These are phyloP conservation scores for Paracanthobrama guichenoti DNA, from an alignment of 2,113 vertebrate genomes.

Conservation along the genomic window DNA sequence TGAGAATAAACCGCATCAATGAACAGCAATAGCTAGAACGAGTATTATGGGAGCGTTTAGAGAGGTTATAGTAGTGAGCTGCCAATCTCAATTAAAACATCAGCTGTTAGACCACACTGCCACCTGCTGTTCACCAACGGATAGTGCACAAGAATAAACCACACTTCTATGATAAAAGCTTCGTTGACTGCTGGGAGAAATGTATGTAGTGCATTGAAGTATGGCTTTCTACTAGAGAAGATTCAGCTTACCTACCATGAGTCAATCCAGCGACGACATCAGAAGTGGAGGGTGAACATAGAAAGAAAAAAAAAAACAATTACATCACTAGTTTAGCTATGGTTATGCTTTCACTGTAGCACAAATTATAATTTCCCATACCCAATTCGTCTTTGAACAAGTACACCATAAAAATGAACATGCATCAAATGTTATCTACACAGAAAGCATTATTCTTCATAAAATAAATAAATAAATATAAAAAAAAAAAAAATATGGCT, in stretches of 20 bases:
- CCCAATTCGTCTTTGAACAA: background rate
- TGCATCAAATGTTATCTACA: background rate
- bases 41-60: background rate
- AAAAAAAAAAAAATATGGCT: too few relatives aligned
- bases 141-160: slow-evolving; percentile 15
- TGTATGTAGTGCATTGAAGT: background rate
- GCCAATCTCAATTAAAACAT: background rate
- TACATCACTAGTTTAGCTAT: background rate
- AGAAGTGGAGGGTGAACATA: slow-evolving; percentile 35
- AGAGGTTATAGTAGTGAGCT: background rate
- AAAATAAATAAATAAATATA: too few relatives aligned
- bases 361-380: background rate
- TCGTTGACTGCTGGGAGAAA: background rate
- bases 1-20: background rate
- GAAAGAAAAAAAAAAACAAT: slow-evolving; percentile 12
- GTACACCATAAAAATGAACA: background rate
- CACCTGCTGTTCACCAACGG: slow-evolving; percentile 67
- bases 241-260: slow-evolving; percentile 68
- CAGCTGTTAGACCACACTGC: slow-evolving; percentile 61
- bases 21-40: background rate
- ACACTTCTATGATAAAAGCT: background rate
- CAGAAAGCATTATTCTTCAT: background rate
- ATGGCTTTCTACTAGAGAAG: background rate
- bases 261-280: background rate
- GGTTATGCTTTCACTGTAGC: background rate